Base-by-base conservation (phyloP, 2,113 vertebrate genomes). In the Ailurus styani region DNA sequence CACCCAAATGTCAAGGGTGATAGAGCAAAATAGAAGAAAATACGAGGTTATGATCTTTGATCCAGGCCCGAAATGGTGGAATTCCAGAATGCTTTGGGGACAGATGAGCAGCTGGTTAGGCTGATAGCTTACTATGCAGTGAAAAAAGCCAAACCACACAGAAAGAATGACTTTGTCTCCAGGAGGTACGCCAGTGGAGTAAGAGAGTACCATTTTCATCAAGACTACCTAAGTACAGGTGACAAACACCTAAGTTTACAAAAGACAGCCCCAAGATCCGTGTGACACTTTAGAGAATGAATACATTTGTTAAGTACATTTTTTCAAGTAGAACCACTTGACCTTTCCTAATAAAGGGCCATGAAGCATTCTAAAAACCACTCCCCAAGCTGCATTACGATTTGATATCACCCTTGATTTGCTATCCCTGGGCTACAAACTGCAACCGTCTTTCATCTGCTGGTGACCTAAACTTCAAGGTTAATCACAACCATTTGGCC, bases 401-500 rank as follows among this genome's bases (percentile, higher is more conserved):
- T 84, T 95, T 95, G 37, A 34, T 85, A 97, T n/a, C 92, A 91
- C 70, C 50, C 25, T 93, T 91, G 87, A 95, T 72, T 92, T 96
- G 84, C 62, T 90, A 81, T 82, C 66, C 50, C 84, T 72, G 50
- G 29, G 25, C 94, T 96, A 96, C 50, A 94, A 97, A 94, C 37
- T 96, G 0, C 75, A 97, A 93, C 54, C 87, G 85, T 84, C 87
- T 96, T 97, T 96, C 87, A 96, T 90, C 82, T 87, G 31, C 68
- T 84, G 10, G 31, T 82, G 62, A 97, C 77, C 87, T 93, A 73
- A 29, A 89, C 79, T 93, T 97, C 78, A 96, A 95, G 84, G 95
- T 92, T 96, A 98, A 96, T 95, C 83, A 96, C 73, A 97, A 96
- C 75, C 84, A 96, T 55, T 95, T 95, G 92, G 54, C 79, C 85